These are phyloP conservation scores for Emydocephalus ijimae DNA, from an alignment of 2,113 vertebrate species.

Conservation along the genomic window DNA sequence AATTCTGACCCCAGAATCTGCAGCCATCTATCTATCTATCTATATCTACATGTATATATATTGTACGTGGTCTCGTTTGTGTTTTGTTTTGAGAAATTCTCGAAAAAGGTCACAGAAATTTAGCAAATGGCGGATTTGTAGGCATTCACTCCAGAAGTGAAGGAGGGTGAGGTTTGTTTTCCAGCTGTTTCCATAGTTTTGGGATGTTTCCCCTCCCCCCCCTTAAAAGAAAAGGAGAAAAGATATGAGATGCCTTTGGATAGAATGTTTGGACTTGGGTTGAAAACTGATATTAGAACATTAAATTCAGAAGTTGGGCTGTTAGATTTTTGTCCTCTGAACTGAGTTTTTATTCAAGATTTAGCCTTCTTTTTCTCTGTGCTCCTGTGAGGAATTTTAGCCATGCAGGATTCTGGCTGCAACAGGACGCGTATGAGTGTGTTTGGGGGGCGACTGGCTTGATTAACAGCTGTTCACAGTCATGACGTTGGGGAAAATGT, in stretches of 20 bases:
- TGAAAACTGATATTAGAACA: not conserved
- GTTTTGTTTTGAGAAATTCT: not conserved
- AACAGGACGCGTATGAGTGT: not conserved
- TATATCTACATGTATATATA: slow-evolving; percentile 29
- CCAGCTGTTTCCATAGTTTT: not conserved
- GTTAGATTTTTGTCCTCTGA: too few species aligned
- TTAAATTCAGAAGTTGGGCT: not conserved
- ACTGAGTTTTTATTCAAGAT: not conserved
- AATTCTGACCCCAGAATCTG: fast-evolving
- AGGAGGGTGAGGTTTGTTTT: not conserved
- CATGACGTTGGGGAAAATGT: not conserved
- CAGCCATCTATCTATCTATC: not conserved
- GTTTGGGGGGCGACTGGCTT: not conserved
- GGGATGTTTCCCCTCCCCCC: not conserved
- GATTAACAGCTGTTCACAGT: not conserved
- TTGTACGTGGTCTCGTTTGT: not conserved
- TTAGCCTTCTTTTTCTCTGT: not conserved
- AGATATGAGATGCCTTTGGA: not conserved
- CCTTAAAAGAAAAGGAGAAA: not conserved
- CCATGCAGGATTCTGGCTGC: not conserved
- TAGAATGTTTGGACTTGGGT: not conserved
- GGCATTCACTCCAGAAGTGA: not conserved
- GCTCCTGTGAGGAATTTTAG: not conserved
- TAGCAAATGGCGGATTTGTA: not conserved
- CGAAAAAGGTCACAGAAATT: not conserved